phyloP scores from a whole-genome alignment of 2,888 invertebrate genomes.

The Sminthurinus aureus region DNA sequence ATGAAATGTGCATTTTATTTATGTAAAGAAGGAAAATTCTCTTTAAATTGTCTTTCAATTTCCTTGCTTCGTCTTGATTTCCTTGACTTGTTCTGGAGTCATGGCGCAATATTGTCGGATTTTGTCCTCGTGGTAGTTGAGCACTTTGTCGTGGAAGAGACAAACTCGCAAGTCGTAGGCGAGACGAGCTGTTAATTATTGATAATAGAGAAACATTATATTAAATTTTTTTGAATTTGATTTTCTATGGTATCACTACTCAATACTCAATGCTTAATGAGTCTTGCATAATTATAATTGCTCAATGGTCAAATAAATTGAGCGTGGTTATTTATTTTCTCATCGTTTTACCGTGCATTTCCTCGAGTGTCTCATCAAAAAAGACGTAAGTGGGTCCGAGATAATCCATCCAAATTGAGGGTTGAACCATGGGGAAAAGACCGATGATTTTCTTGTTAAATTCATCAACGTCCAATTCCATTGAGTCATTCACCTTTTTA shows the following conservation, averaged over 20 bases:
- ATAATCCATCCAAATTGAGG: slow-evolving; percentile 56
- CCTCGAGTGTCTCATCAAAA: slow-evolving; percentile 52
- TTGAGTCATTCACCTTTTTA: slow-evolving; percentile 40
- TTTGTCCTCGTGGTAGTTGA: slow-evolving; percentile 54
- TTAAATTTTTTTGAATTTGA: too few species aligned
- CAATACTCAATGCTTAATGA: too few species aligned
- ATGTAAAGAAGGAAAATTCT: too few species aligned
- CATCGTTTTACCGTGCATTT: slow-evolving; percentile 49
- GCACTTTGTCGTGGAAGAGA: slow-evolving; percentile 52
- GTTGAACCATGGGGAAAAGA: slow-evolving; percentile 50
- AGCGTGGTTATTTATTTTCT: too few species aligned
- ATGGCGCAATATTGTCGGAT: slow-evolving; percentile 53
- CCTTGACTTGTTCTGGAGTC: slow-evolving; percentile 49
- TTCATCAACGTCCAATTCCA: slow-evolving; percentile 51
- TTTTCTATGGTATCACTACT: too few species aligned
- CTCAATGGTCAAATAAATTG: too few species aligned
- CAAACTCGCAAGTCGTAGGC: slow-evolving; percentile 46
- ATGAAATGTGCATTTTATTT: too few species aligned
- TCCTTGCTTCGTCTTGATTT: slow-evolving; percentile 33
- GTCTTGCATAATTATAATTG: too few species aligned
- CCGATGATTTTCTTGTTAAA: slow-evolving; percentile 47
- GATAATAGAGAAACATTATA: too few species aligned
- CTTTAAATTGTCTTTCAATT: background rate
- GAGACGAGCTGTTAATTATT: slow-evolving; percentile 21
- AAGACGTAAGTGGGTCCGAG: slow-evolving; percentile 54